Percentiles rank a stretch among this genome's conserved stretches.
Evolutionary conservation across 2,797 vertebrate genomes (phyloP).

Genomic region (Pseudochaenichthys georgianus): DNA sequence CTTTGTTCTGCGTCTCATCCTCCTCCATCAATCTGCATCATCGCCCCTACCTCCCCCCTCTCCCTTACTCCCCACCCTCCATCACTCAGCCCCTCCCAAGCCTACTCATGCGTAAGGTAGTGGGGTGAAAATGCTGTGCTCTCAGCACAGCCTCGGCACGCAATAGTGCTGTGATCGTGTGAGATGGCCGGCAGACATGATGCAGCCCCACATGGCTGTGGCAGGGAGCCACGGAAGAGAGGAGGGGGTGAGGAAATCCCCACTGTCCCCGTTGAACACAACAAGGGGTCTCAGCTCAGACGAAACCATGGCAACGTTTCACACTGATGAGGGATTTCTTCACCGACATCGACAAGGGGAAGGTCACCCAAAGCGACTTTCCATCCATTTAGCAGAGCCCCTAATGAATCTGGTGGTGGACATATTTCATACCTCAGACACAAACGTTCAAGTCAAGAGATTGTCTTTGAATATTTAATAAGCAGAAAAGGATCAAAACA

Average conservation of each 20-base stretch:
- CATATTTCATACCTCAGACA: too few relatives aligned
- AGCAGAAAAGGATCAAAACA: too few relatives aligned
- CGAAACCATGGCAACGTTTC: slow-evolving; percentile 76
- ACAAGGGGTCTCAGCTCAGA: slow-evolving; percentile 64
- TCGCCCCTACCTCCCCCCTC: slow-evolving; percentile 3
- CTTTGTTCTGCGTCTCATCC: slow-evolving; percentile 63
- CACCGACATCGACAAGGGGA: slow-evolving; percentile 32
- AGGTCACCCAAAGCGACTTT: slow-evolving; percentile 57
- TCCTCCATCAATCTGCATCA: slow-evolving; percentile 56
- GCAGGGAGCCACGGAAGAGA: slow-evolving; percentile 58
- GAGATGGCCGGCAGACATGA: slow-evolving; percentile 70
- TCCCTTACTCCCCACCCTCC: slow-evolving; percentile 32
- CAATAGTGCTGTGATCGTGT: slow-evolving; percentile 73
- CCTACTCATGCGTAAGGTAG: slow-evolving; percentile 80
- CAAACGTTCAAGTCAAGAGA: too few relatives aligned
- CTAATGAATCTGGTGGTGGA: slow-evolving; percentile 38
- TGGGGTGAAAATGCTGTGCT: slow-evolving; percentile 77
- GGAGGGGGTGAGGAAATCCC: slow-evolving; percentile 45
- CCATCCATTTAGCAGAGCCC: slow-evolving; percentile 38
- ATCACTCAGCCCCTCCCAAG: slow-evolving; percentile 71
- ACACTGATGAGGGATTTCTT: slow-evolving; percentile 68
- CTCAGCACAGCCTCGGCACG: slow-evolving; percentile 79
- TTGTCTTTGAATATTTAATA: too few relatives aligned
- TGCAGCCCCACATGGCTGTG: slow-evolving; percentile 64
- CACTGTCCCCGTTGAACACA: slow-evolving; percentile 28